Percentiles rank a stretch among this genome's conserved stretches.
phyloP scores from a whole-genome alignment of 1,140 invertebrate species.

The Paraescarpia echinospica region DNA sequence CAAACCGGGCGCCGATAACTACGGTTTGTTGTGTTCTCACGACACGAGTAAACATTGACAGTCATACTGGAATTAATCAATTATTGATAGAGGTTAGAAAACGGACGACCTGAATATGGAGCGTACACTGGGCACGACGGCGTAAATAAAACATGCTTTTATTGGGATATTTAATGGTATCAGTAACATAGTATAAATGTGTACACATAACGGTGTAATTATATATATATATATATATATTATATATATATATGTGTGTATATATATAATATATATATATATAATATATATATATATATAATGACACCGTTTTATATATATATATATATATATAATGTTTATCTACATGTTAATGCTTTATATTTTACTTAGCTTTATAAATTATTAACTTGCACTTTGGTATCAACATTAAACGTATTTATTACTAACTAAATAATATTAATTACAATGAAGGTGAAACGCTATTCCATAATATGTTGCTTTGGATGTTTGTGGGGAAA shows the following conservation, averaged over 20 bases:
- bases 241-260: not conserved
- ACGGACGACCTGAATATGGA: not conserved
- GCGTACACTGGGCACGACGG: not conserved
- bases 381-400: no score
- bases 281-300: not conserved
- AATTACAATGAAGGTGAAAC: not conserved
- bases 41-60: not conserved
- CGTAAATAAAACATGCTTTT: not conserved
- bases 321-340: not conserved
- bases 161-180: not conserved
- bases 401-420: no score
- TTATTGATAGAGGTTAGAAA: not conserved
- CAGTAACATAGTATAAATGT: not conserved
- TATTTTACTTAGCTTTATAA: no score
- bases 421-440: not conserved
- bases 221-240: constrained; percentile 3
- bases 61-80: not conserved
- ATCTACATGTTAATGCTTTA: not conserved
- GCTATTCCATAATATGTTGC: not conserved
- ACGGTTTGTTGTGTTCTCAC: not conserved
- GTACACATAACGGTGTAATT: not conserved
- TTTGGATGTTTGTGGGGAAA: not conserved
- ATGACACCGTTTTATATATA: not conserved
- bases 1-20: not conserved
- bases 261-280: not conserved